These are phyloP conservation scores for Leucophenga varia DNA, from an alignment of 1,140 invertebrate species.

Conservation along the genomic window DNA sequence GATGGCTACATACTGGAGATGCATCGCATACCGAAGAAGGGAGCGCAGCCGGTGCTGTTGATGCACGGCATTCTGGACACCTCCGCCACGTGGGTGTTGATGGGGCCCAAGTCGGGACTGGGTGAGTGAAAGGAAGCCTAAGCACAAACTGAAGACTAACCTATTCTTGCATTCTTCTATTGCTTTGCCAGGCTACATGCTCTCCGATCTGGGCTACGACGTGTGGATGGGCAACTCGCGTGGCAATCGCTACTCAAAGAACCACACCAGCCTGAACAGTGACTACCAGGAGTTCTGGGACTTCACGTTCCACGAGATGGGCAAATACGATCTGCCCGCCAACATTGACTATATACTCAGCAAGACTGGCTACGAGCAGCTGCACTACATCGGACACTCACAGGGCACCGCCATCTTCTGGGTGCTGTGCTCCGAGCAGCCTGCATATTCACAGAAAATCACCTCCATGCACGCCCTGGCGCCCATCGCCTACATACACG, in stretches of 20 bases:
- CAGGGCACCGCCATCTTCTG: constrained; percentile 69
- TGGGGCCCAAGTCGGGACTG: constrained; percentile 67
- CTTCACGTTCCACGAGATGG: constrained; percentile 81
- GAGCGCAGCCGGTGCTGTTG: constrained; percentile 57
- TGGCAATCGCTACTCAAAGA: constrained; percentile 67
- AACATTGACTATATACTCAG: constrained; percentile 71
- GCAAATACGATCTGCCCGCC: constrained; percentile 72
- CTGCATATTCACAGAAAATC: constrained; percentile 69
- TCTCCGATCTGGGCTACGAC: constrained; percentile 64
- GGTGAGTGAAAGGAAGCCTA: too few species aligned
- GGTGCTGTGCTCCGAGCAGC: constrained; percentile 62
- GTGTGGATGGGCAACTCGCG: constrained; percentile 75
- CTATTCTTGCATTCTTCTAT: too few species aligned
- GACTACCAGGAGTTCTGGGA: constrained; percentile 71
- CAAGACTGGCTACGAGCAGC: constrained; percentile 60
- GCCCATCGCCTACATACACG: constrained; percentile 65
- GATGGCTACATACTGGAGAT: constrained; percentile 62
- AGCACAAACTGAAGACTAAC: too few species aligned
- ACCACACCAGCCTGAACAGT: constrained; percentile 60
- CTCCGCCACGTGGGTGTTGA: constrained; percentile 72
- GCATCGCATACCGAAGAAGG: constrained; percentile 59
- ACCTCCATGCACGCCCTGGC: constrained; percentile 67
- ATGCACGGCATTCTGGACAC: constrained; percentile 74
- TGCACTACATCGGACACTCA: constrained; percentile 72
- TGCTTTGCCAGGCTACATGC: constrained; percentile 59